These are phyloP conservation scores for Onychomys arenicola DNA, from an alignment of 2,797 vertebrate genomes.

Conservation along the genomic window DNA sequence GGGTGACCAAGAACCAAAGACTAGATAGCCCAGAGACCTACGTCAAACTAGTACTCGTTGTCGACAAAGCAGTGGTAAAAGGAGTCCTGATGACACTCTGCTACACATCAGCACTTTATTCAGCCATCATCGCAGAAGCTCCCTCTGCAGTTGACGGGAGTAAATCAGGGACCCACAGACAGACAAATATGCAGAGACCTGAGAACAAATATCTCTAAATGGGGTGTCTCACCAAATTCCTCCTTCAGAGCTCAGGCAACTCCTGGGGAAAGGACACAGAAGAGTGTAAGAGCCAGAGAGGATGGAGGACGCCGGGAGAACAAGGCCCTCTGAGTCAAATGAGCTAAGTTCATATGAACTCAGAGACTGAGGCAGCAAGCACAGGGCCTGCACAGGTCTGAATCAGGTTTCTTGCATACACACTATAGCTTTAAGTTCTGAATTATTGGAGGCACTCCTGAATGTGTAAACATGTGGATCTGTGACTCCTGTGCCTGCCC, in stretches of 20 bases:
- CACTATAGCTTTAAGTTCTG: background rate
- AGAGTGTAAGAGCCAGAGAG: background rate
- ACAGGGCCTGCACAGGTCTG: background rate
- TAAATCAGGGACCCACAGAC: background rate
- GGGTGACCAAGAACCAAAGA: background rate
- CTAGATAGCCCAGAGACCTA: background rate
- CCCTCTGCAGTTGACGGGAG: background rate
- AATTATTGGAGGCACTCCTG: background rate
- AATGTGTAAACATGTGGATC: background rate
- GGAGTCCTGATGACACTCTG: too few species aligned
- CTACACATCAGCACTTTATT: background rate
- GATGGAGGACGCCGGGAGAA: background rate
- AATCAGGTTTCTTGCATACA: background rate
- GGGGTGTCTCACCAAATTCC: background rate
- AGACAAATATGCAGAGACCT: background rate
- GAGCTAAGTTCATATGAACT: background rate
- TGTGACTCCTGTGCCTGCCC: background rate
- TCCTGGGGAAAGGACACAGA: background rate
- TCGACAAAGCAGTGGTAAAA: background rate
- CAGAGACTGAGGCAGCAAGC: background rate
- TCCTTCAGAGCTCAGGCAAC: background rate
- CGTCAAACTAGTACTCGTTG: background rate
- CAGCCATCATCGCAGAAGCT: background rate
- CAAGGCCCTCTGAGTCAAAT: background rate
- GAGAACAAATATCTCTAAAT: background rate